phyloP scores from a whole-genome alignment of 2,113 vertebrate species.

The Balaeniceps rex region DNA sequence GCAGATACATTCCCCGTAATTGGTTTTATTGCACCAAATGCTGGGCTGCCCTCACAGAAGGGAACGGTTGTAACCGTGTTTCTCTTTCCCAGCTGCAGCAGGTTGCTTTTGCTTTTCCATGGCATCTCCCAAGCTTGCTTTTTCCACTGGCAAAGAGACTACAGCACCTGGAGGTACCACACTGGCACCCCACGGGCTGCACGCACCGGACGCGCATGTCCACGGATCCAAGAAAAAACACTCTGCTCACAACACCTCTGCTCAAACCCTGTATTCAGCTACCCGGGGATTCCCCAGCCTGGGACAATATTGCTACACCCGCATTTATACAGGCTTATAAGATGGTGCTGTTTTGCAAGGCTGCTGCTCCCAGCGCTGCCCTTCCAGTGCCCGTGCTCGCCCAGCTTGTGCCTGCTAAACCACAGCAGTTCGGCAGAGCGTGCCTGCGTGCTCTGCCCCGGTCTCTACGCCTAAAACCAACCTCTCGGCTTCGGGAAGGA shows the following conservation, averaged over 20 bases:
- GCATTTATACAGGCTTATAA: fast-evolving
- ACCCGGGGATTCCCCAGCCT: not conserved
- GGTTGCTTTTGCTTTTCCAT: not conserved
- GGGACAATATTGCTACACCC: fast-evolving
- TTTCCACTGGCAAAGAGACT: not conserved
- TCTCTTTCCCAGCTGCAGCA: not conserved
- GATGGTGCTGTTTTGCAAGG: not conserved
- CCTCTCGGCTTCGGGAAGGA: not conserved
- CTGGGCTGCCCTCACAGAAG: not conserved
- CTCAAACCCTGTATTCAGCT: not conserved
- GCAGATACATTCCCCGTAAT: not conserved
- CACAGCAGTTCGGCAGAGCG: fast-evolving
- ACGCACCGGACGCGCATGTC: fast-evolving
- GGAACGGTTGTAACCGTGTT: not conserved
- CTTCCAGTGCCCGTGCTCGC: fast-evolving
- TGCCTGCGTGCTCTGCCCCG: not conserved
- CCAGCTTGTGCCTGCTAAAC: not conserved
- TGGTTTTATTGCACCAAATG: slow-evolving; percentile 45
- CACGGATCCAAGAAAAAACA: not conserved
- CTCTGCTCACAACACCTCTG: not conserved
- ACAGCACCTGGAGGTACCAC: not conserved
- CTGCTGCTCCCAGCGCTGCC: not conserved
- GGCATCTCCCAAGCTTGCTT: not conserved
- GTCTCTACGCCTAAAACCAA: not conserved
- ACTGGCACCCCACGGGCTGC: fast-evolving